Percentiles rank a stretch among this genome's conserved stretches.
phyloP scores from a whole-genome alignment of 2,888 invertebrate species.

The Drosophila macrospina region DNA sequence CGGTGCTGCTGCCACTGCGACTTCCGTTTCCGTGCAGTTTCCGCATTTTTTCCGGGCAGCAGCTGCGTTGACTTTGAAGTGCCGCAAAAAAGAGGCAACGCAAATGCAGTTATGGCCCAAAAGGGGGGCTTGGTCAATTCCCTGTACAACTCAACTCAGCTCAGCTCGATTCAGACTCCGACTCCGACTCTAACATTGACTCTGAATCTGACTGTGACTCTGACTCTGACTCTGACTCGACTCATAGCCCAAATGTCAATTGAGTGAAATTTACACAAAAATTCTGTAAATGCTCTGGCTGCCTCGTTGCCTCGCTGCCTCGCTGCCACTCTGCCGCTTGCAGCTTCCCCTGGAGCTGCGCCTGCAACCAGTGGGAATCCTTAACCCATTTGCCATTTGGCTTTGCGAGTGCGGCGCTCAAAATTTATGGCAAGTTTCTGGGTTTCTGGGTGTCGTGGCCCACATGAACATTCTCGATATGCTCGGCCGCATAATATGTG shows the following conservation, averaged over 20 bases:
- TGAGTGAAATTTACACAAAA: constrained; percentile 77
- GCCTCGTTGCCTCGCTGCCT: too few relatives aligned
- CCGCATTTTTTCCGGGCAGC: constrained; percentile 74
- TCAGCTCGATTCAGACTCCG: constrained; percentile 5
- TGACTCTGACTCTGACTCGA: constrained; percentile 21
- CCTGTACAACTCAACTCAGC: constrained; percentile 6
- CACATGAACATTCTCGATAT: constrained; percentile 26
- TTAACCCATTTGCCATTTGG: constrained; percentile 67
- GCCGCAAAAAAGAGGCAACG: constrained; percentile 52
- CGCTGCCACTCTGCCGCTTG: background rate
- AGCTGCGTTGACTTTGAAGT: constrained; percentile 80
- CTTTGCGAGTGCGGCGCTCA: constrained; percentile 59
- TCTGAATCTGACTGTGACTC: constrained; percentile 28
- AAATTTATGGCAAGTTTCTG: constrained; percentile 79
- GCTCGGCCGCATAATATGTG: constrained; percentile 72
- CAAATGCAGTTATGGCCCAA: constrained; percentile 20
- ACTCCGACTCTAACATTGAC: constrained; percentile 13
- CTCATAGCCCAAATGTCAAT: constrained; percentile 72
- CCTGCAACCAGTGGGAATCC: constrained; percentile 40
- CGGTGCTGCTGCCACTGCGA: constrained; percentile 76
- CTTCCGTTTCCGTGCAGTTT: constrained; percentile 81
- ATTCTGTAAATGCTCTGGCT: constrained; percentile 38
- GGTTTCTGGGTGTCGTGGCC: constrained; percentile 50
- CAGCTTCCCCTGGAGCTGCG: background rate
- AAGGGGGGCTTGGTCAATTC: constrained; percentile 7